Conservation (phyloP, 2,888 invertebrate species). For the Xylota sylvarum region DNA sequence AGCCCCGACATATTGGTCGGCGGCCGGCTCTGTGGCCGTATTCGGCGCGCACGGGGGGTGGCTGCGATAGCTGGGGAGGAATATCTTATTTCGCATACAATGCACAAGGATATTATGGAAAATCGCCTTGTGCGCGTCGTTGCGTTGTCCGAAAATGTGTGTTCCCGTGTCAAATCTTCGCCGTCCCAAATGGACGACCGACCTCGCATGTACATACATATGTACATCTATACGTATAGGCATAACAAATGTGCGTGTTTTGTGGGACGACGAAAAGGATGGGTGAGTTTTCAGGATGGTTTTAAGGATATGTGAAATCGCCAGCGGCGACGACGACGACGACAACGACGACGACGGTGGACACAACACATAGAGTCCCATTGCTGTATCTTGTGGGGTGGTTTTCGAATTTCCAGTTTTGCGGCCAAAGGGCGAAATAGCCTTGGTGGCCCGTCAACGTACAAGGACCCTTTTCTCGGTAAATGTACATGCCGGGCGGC, state of each 20-base stretch:
- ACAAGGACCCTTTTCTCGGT: conserved; percentile 63
- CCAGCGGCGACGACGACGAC: conserved; percentile 42
- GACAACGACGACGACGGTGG: conserved; percentile 42
- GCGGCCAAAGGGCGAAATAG: conserved; percentile 54
- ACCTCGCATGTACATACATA: conserved; percentile 28
- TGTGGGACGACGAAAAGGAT: conserved; percentile 53
- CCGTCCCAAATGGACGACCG: conserved; percentile 59
- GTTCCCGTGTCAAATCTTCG: conserved; percentile 74
- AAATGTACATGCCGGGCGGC: conserved; percentile 27
- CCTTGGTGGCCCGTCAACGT: conserved; percentile 62
- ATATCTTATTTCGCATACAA: conserved; percentile 77
- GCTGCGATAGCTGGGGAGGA: conserved; percentile 56
- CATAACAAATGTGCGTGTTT: conserved; percentile 64
- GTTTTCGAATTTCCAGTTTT: conserved; percentile 59
- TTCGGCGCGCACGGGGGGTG: conserved; percentile 17
- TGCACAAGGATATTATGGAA: conserved; percentile 77
- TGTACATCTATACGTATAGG: conserved; percentile 29
- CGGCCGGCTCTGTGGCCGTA: conserved; percentile 14
- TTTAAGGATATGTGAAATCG: conserved; percentile 72
- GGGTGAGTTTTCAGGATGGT: conserved; percentile 62
- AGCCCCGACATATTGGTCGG: conserved; percentile 38
- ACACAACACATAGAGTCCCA: conserved; percentile 59
- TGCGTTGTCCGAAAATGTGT: conserved; percentile 77
- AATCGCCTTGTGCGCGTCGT: conserved; percentile 77
- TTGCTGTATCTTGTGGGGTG: conserved; percentile 55